Percentiles rank a stretch among this genome's conserved stretches.
These are phyloP conservation scores for Zaprionus bogoriensis DNA, from an alignment of 2,888 invertebrate genomes.

Conservation along the genomic window DNA sequence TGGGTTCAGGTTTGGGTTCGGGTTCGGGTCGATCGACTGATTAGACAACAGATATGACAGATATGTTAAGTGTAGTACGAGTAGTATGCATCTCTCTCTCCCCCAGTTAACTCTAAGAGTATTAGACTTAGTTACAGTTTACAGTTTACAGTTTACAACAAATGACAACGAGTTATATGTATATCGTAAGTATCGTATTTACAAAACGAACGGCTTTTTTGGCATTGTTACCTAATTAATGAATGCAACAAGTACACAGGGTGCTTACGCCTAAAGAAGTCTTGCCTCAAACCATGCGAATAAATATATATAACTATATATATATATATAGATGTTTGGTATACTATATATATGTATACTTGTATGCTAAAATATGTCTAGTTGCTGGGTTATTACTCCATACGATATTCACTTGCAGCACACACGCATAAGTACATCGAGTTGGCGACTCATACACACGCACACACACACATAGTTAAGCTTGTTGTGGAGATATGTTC, in stretches of 20 bases:
- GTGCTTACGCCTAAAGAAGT: slow-evolving; percentile 70
- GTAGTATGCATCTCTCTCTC: slow-evolving; percentile 1
- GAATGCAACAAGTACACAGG: slow-evolving; percentile 64
- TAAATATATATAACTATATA: slow-evolving; percentile 37
- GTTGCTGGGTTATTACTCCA: slow-evolving; percentile 61
- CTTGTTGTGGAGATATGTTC: neutral
- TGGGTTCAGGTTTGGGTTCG: slow-evolving; percentile 10
- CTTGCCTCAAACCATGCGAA: slow-evolving; percentile 77
- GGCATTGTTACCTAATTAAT: slow-evolving; percentile 57
- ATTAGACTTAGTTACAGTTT: slow-evolving; percentile 52
- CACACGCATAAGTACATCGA: slow-evolving; percentile 11
- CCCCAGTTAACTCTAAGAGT: slow-evolving; percentile 3
- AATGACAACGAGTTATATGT: slow-evolving; percentile 59
- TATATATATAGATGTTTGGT: slow-evolving; percentile 11
- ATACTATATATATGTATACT: slow-evolving; percentile 19
- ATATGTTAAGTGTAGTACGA: neutral
- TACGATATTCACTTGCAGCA: slow-evolving; percentile 30
- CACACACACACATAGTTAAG: neutral
- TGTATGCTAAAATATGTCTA: slow-evolving; percentile 31
- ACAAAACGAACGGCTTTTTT: slow-evolving; percentile 63
- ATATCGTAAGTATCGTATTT: slow-evolving; percentile 41
- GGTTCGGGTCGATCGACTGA: no score
- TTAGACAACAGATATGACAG: slow-evolving; percentile 42
- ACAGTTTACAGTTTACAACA: slow-evolving; percentile 67
- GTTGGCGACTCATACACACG: neutral